Percentiles rank a stretch among this genome's conserved stretches.
Conservation (phyloP, 2,113 vertebrate species). For the Indri indri region DNA sequence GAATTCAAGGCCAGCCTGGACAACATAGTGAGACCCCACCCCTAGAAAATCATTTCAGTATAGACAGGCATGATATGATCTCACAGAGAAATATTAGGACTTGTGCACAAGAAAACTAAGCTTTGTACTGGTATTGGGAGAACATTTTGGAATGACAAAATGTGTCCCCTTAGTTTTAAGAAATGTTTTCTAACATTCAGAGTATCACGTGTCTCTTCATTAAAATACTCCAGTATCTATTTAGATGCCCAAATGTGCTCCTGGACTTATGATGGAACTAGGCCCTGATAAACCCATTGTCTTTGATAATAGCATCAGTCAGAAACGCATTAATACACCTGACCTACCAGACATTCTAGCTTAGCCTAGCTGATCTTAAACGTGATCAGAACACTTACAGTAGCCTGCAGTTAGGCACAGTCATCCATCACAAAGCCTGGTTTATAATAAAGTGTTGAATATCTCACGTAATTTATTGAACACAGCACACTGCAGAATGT, state of each 20-base stretch:
- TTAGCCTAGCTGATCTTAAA: not conserved
- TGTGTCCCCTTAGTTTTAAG: not conserved
- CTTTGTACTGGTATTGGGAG: rapidly evolving
- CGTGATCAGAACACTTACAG: not conserved
- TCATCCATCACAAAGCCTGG: not conserved
- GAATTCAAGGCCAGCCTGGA: not conserved
- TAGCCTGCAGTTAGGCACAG: not conserved
- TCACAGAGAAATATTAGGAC: not conserved
- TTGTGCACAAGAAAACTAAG: rapidly evolving
- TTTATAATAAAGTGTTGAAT: not conserved
- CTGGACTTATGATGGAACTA: not conserved
- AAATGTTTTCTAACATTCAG: not conserved
- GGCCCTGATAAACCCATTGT: not conserved
- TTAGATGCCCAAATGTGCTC: not conserved
- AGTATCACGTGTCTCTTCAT: rapidly evolving
- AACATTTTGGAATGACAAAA: not conserved
- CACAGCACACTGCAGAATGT: not conserved
- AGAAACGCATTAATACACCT: not conserved
- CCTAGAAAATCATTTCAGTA: not conserved
- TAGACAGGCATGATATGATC: not conserved
- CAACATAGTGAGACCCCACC: not conserved
- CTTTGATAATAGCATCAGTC: not conserved
- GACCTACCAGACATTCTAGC: not conserved
- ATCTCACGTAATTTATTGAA: not conserved
- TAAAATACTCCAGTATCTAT: not conserved